Evolutionary conservation across 2,113 vertebrate species (phyloP).

Genomic region (Limnothrissa miodon): DNA sequence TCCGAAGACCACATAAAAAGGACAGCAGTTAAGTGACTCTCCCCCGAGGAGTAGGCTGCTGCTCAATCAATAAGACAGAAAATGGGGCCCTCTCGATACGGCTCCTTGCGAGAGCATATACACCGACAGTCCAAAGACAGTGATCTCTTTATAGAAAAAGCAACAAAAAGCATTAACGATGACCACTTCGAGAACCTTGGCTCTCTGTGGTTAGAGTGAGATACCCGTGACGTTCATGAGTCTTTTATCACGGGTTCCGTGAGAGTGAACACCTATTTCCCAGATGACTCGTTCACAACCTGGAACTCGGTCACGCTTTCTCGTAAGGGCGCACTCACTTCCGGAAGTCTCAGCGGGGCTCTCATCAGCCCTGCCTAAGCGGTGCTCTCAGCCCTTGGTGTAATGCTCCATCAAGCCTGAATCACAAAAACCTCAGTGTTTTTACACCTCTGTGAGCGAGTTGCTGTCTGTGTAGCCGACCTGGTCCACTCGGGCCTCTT

Average conservation of each 20-base stretch:
- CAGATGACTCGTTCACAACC: background rate
- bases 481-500: background rate
- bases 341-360: background rate
- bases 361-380: background rate
- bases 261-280: background rate
- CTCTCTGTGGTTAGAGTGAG: background rate
- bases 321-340: background rate
- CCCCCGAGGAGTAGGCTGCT: constrained; percentile 34
- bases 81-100: constrained; percentile 30
- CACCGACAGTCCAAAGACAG: constrained; percentile 24
- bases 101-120: constrained; percentile 2
- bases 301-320: background rate
- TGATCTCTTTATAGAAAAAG: constrained; percentile 11
- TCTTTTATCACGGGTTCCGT: background rate
- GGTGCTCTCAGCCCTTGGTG: background rate
- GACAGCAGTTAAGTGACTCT: constrained; percentile 25
- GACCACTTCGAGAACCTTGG: constrained; percentile 5
- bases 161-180: background rate
- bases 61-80: constrained; percentile 32
- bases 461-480: background rate
- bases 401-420: background rate
- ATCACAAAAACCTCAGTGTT: background rate
- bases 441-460: background rate
- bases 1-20: constrained; percentile 32
- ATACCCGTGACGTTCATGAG: background rate